These are phyloP conservation scores for Campoplex nolae DNA, from an alignment of 2,888 invertebrate species.

Conservation along the genomic window DNA sequence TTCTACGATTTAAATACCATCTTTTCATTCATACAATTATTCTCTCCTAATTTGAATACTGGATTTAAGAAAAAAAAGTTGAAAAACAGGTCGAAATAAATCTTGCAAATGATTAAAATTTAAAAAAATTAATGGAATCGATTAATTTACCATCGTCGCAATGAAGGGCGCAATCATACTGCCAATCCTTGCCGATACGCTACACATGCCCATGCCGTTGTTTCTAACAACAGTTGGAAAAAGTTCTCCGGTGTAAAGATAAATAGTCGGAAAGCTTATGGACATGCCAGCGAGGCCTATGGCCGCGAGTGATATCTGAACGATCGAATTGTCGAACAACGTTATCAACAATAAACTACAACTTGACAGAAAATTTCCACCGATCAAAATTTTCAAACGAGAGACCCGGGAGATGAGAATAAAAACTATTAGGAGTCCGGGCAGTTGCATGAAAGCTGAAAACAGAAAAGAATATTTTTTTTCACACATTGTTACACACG, in stretches of 20 bases:
- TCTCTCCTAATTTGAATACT: background rate
- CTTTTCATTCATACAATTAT: background rate
- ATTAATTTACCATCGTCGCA: conserved; percentile 86
- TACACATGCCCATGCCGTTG: conserved; percentile 93
- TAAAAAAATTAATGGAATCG: background rate
- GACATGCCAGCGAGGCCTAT: conserved; percentile 93
- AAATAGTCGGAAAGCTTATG: conserved; percentile 93
- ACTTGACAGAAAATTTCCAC: conserved; percentile 79
- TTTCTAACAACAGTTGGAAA: conserved; percentile 96
- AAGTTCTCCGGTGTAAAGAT: conserved; percentile 94
- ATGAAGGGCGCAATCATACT: conserved; percentile 95
- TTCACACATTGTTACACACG: too few species aligned
- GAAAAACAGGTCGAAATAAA: background rate
- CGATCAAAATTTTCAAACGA: conserved; percentile 80
- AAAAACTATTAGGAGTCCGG: conserved; percentile 79
- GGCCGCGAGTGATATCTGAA: conserved; percentile 88
- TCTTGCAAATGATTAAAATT: background rate
- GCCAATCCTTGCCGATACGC: conserved; percentile 93
- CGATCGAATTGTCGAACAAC: conserved; percentile 75
- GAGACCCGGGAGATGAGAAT: conserved; percentile 81
- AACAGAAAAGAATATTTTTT: conserved; percentile 35
- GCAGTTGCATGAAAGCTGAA: conserved; percentile 81
- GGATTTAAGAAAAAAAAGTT: background rate
- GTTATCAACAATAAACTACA: conserved; percentile 77
- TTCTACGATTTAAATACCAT: background rate